These are phyloP conservation scores for Lonchura striata DNA, from an alignment of 2,113 vertebrate species.

Conservation along the genomic window DNA sequence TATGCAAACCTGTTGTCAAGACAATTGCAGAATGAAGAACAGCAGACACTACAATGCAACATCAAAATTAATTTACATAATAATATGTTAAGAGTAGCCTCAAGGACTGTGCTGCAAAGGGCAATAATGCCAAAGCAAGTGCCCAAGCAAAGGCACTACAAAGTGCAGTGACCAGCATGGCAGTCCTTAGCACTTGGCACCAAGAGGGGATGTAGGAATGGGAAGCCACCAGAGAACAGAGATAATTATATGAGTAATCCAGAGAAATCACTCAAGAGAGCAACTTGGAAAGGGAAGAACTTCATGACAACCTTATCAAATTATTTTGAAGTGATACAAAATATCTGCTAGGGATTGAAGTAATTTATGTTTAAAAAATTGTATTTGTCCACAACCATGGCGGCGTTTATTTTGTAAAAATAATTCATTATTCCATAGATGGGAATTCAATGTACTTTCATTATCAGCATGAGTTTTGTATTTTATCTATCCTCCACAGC, in stretches of 20 bases:
- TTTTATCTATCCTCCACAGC: background rate
- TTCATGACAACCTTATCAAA: background rate
- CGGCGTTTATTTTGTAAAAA: background rate
- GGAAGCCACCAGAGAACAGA: background rate
- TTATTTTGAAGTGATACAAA: background rate
- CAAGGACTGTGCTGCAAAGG: background rate
- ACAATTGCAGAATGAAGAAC: conserved; percentile 19
- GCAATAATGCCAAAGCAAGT: background rate
- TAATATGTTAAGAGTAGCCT: background rate
- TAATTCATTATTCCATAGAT: background rate
- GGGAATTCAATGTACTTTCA: background rate
- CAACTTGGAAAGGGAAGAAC: background rate
- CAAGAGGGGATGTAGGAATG: background rate
- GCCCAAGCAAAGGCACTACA: background rate
- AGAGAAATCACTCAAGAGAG: background rate
- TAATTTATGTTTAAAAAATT: background rate
- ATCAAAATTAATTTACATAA: conserved; percentile 22
- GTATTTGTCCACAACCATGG: background rate
- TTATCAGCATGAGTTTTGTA: background rate
- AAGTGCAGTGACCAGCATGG: background rate
- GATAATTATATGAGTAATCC: background rate
- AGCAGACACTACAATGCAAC: background rate
- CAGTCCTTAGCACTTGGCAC: background rate
- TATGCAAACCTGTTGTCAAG: conserved; percentile 32
- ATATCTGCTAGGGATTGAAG: background rate